Base-by-base conservation (phyloP, 2,797 vertebrate species). In the Acestrorhynchus altus region DNA sequence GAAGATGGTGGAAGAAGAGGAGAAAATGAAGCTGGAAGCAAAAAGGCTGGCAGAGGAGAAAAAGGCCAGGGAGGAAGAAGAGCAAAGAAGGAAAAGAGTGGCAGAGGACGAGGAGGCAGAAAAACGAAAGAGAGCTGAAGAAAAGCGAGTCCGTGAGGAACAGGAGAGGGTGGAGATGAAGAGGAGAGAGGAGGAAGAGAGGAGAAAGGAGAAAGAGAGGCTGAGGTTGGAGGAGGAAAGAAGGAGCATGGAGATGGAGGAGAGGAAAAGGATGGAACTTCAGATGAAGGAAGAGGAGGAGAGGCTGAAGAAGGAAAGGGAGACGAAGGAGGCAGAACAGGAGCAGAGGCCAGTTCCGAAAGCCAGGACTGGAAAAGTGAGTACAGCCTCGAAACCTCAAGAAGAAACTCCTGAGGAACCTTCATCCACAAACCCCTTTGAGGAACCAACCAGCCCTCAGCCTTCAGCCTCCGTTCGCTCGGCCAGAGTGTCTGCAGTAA, bases 401-500 rank as follows among this genome's bases (percentile, higher is more conserved):
- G 86, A 88, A 35, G 18, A 44, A 26, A 18, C 18, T 47, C 59
- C 86, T 22, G 86, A 89, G 40, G 22, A 31, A 18, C 13, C 59
- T 6, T n/a, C 18, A 6, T 61, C 66, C n/a, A 12, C 28, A 40
- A 83, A 70, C 64, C 65, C 42, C 2, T 78, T 78, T 54, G 82
- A 83, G 35, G 18, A 78, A 1, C 8, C 64, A 0, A 16, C 12
- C 8, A 20, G 54, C 75, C 0, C 87, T 47, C n/a, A 92, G 31
- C 20, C 79, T 79, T 72, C 26, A 79, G 15, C 65, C 7, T 0
- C 77, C 84, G 0, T 80, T 79, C 89, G 88, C 81, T 84, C 87
- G 1, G 78, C 78, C 1, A 89, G 89, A 84, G 90, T 87, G 72
- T 92, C 92, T 77, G 89, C 91, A 1, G 90, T 94, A 74, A 95